Evolutionary conservation across 2,888 invertebrate species (phyloP).

Genomic region (Sisyra terminalis): DNA sequence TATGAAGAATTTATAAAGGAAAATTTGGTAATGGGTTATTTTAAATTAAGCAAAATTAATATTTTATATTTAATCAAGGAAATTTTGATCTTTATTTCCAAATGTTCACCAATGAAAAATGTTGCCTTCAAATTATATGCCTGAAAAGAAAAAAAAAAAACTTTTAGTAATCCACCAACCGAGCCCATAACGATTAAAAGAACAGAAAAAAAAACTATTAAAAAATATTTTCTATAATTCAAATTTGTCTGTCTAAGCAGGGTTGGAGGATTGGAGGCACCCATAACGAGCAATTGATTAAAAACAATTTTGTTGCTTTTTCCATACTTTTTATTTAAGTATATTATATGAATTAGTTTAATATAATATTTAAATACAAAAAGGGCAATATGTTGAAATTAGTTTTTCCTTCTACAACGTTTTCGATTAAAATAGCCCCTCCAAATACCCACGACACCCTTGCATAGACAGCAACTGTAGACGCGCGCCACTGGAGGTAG

Average conservation of each 20-base stretch:
- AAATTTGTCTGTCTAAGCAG: conserved; percentile 3
- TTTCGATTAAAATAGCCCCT: conserved; percentile 68
- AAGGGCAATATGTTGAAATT: conserved; percentile 15
- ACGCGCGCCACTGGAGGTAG: conserved; percentile 17
- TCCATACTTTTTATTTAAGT: conserved; percentile 7
- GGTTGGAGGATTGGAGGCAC: conserved; percentile 10
- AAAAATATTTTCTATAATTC: not conserved
- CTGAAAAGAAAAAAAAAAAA: conserved; percentile 7
- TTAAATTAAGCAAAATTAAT: conserved; percentile 10
- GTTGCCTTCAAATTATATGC: conserved; percentile 14
- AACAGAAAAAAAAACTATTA: not conserved
- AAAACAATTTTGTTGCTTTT: conserved; percentile 2
- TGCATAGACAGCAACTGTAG: conserved; percentile 47
- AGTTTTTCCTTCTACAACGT: conserved; percentile 46
- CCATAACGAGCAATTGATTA: not conserved
- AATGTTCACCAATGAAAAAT: conserved; percentile 14
- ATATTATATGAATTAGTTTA: conserved; percentile 6
- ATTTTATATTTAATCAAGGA: conserved; percentile 19
- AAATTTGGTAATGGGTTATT: conserved; percentile 11
- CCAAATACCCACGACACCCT: conserved; percentile 66
- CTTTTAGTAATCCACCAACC: conserved; percentile 7
- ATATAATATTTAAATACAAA: conserved; percentile 16
- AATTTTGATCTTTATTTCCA: conserved; percentile 26
- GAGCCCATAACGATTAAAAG: not conserved
- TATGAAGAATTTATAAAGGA: conserved; percentile 11